Conservation (phyloP, 1,140 invertebrate genomes). For the Aphelinus atriplicis region DNA sequence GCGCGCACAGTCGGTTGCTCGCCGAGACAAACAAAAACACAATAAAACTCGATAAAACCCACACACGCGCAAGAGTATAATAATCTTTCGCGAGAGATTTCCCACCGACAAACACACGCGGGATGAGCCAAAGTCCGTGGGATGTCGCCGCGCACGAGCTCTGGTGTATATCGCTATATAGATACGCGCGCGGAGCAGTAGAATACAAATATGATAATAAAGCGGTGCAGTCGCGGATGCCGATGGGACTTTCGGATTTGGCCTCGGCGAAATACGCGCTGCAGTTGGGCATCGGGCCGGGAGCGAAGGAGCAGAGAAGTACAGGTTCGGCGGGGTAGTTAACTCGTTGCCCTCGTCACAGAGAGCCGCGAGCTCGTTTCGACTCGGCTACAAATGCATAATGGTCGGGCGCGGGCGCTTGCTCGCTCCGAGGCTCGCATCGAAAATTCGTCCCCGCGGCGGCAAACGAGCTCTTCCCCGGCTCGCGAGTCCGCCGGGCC, state of each 20-base stretch:
- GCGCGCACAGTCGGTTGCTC: not conserved
- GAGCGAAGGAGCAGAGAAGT: not conserved
- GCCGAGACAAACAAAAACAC: slow-evolving; percentile 19
- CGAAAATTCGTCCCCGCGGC: slow-evolving; percentile 10
- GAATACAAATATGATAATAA: slow-evolving; percentile 28
- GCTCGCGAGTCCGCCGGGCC: not conserved
- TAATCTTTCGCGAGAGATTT: not conserved
- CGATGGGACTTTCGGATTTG: slow-evolving; percentile 8
- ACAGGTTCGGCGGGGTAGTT: slow-evolving; percentile 22
- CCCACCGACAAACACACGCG: not conserved
- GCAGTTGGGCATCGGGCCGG: not conserved
- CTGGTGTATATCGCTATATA: not conserved
- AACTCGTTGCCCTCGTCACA: slow-evolving; percentile 9
- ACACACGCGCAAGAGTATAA: not conserved
- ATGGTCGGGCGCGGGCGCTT: not conserved
- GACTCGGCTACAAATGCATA: slow-evolving; percentile 10
- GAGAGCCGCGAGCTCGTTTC: slow-evolving; percentile 19
- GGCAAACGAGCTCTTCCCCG: slow-evolving; percentile 10
- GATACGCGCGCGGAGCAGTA: not conserved
- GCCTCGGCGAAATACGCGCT: slow-evolving; percentile 5
- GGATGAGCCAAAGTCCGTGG: not conserved
- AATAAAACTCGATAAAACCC: slow-evolving; percentile 21
- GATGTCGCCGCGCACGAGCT: not conserved
- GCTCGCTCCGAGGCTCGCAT: not conserved
- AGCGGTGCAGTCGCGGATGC: not conserved